These are phyloP conservation scores for Phoeniculus purpureus DNA, from an alignment of 2,797 vertebrate genomes.

Conservation along the genomic window DNA sequence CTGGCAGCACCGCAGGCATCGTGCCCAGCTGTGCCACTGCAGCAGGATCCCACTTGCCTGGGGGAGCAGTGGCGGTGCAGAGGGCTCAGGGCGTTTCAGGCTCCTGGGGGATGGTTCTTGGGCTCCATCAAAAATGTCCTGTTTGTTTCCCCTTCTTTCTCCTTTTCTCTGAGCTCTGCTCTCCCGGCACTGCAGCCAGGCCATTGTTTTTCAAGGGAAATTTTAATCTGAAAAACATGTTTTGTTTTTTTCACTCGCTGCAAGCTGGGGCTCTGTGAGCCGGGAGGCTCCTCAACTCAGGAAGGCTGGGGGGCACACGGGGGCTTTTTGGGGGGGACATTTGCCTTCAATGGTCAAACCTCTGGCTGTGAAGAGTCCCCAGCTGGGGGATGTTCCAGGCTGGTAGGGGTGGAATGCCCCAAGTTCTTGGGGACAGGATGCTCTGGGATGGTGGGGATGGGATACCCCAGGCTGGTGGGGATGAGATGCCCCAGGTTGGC, in stretches of 20 bases:
- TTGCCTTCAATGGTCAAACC: not conserved
- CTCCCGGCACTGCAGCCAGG: slow-evolving; percentile 19
- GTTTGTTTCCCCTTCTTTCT: not conserved
- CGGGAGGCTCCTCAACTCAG: not conserved
- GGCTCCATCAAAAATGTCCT: slow-evolving; percentile 33
- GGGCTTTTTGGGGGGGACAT: not conserved
- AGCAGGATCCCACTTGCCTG: not conserved
- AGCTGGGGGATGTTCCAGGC: not conserved
- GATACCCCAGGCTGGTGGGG: not conserved
- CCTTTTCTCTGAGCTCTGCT: not conserved
- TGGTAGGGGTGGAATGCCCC: too few species aligned
- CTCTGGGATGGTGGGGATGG: too few species aligned
- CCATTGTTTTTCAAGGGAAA: slow-evolving; percentile 62
- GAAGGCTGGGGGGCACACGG: not conserved
- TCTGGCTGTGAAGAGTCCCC: not conserved
- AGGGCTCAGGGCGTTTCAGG: not conserved
- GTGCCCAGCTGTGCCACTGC: not conserved
- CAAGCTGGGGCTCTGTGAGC: not conserved
- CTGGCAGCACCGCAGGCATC: fast-evolving
- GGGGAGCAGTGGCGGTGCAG: not conserved
- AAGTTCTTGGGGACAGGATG: too few species aligned
- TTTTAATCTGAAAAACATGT: slow-evolving; percentile 68
- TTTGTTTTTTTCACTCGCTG: not conserved
- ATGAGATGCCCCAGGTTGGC: fast-evolving
- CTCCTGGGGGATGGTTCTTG: not conserved